Conservation (phyloP, 2,888 invertebrate genomes). For the Meteorus colon region DNA sequence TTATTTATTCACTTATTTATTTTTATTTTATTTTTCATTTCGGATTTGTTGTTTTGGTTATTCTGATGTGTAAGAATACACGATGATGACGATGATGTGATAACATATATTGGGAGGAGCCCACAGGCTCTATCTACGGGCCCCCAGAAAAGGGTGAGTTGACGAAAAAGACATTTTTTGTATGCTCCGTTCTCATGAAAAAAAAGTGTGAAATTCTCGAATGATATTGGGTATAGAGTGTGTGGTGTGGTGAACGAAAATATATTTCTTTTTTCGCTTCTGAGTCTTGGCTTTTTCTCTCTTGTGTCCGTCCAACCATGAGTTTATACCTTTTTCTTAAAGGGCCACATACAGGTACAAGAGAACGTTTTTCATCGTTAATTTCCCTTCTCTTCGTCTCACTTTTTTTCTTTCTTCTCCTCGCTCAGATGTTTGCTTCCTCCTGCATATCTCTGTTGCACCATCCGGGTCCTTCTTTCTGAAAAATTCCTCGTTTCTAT, state of each 20-base stretch:
- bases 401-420: constrained; percentile 49
- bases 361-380: constrained; percentile 49
- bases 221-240: not conserved
- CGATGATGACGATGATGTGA: constrained; percentile 29
- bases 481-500: constrained; percentile 66
- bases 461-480: constrained; percentile 44
- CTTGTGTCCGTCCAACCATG: constrained; percentile 19
- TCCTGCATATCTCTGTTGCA: constrained; percentile 47
- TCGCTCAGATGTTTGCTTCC: constrained; percentile 43
- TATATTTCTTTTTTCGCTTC: constrained; percentile 49
- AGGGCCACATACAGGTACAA: constrained; percentile 37
- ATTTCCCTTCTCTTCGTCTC: constrained; percentile 52
- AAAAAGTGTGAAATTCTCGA: constrained; percentile 36
- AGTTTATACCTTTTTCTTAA: constrained; percentile 32
- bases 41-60: not conserved
- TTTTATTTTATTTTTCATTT: not conserved
- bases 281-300: constrained; percentile 41
- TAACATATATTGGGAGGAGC: not conserved
- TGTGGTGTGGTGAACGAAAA: not conserved
- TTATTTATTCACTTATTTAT: not conserved
- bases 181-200: constrained; percentile 46
- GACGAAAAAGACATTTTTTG: constrained; percentile 41
- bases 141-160: constrained; percentile 26
- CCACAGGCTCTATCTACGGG: not conserved
- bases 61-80: not conserved